Percentiles rank a stretch among this genome's conserved stretches.
Evolutionary conservation across 2,888 invertebrate genomes (phyloP).

Genomic region (Eupsilia transversa): DNA sequence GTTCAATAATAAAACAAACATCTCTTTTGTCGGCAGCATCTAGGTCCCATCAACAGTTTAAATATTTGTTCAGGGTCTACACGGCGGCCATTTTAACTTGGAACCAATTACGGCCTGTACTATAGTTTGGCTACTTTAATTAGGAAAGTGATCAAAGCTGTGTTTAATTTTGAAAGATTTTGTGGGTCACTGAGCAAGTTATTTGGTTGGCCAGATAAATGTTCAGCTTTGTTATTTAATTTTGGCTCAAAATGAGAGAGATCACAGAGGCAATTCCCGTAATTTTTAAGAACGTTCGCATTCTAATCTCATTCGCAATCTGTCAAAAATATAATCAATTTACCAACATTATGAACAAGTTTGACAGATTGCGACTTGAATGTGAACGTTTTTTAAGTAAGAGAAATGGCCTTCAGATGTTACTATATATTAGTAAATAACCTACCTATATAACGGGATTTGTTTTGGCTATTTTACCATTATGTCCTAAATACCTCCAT

Average conservation of each 20-base stretch:
- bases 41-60: slow-evolving; percentile 77
- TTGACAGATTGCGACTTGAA: too few relatives aligned
- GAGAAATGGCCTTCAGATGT: too few relatives aligned
- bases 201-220: slow-evolving; percentile 15
- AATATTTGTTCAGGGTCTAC: slow-evolving; percentile 75
- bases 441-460: background rate
- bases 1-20: slow-evolving; percentile 59
- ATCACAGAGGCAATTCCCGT: too few relatives aligned
- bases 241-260: background rate
- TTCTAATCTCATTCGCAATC: too few relatives aligned
- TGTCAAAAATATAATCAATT: too few relatives aligned
- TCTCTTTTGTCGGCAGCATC: slow-evolving; percentile 71
- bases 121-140: slow-evolving; percentile 68
- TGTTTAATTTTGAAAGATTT: slow-evolving; percentile 52
- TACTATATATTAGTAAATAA: too few relatives aligned
- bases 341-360: too few relatives aligned
- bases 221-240: background rate
- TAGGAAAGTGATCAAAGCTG: slow-evolving; percentile 64
- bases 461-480: background rate
- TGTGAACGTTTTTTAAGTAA: too few relatives aligned
- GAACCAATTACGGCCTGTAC: slow-evolving; percentile 63
- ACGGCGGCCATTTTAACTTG: slow-evolving; percentile 67
- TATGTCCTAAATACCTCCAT: background rate
- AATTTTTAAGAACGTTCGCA: too few relatives aligned
- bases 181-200: slow-evolving; percentile 26